A percentile compares a stretch with the other conserved stretches of the same genome.
Conservation (phyloP, 2,113 vertebrate species). For the Climacteris rufus region DNA sequence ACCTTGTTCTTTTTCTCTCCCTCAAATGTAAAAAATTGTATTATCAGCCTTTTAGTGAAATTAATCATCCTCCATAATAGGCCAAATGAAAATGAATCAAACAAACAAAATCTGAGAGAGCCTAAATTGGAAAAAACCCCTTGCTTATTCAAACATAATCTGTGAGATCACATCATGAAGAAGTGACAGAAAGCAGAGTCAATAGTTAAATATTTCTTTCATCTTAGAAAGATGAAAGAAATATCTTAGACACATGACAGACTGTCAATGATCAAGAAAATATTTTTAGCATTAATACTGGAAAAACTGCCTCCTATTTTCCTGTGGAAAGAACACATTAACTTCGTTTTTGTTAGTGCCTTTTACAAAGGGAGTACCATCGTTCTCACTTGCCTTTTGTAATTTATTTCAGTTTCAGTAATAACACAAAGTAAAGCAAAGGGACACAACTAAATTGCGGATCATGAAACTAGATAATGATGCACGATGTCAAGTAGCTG, state of each 20-base stretch:
- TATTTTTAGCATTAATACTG: not conserved
- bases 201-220: not conserved
- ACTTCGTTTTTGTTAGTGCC: not conserved
- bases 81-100: not conserved
- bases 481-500: not conserved
- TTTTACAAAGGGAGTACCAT: not conserved
- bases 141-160: not conserved
- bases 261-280: not conserved
- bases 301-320: not conserved
- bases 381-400: not conserved
- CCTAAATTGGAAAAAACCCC: not conserved
- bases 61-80: not conserved
- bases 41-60: not conserved
- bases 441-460: not conserved
- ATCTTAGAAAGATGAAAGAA: not conserved
- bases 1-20: not conserved
- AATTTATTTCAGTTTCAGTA: not conserved
- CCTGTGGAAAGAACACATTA: not conserved
- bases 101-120: not conserved
- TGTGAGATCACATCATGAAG: not conserved
- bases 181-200: not conserved
- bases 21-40: rapidly evolving
- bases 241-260: not conserved
- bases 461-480: not conserved
- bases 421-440: not conserved